These are phyloP conservation scores for Orthosia cruda DNA, from an alignment of 2,888 invertebrate genomes.

Conservation along the genomic window DNA sequence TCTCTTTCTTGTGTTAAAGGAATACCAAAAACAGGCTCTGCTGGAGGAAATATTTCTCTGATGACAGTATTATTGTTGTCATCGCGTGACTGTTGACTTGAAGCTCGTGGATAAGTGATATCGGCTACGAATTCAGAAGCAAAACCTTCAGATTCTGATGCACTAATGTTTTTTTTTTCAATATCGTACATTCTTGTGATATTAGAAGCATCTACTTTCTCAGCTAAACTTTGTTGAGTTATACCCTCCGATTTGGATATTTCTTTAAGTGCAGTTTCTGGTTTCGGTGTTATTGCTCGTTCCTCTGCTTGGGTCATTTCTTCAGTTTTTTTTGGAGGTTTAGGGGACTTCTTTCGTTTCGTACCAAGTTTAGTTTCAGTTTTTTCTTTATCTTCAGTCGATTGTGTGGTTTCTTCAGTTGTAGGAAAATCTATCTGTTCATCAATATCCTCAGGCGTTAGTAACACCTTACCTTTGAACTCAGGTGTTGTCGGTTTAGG, in stretches of 20 bases:
- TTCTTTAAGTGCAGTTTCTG: conserved; percentile 24
- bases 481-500: background rate
- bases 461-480: conserved; percentile 47
- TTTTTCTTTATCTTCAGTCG: conserved; percentile 60
- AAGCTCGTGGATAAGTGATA: conserved; percentile 82
- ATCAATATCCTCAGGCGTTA: conserved; percentile 55
- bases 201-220: conserved; percentile 56
- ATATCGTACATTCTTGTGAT: conserved; percentile 64
- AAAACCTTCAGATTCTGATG: conserved; percentile 74
- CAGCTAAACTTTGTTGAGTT: conserved; percentile 25
- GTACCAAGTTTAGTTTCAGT: conserved; percentile 69
- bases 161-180: conserved; percentile 73
- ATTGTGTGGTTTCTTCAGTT: conserved; percentile 40
- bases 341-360: conserved; percentile 76
- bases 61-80: conserved; percentile 84
- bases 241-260: conserved; percentile 34
- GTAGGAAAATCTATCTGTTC: conserved; percentile 46
- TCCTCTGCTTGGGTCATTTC: background rate
- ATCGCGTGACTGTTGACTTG: conserved; percentile 80
- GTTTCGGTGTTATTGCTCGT: conserved; percentile 32
- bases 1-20: conserved; percentile 70
- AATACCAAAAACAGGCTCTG: conserved; percentile 73
- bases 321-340: conserved; percentile 56
- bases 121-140: conserved; percentile 80
- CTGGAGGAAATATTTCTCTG: conserved; percentile 78